Conservation (phyloP, 2,113 vertebrate genomes). For the Triplophysa tibetana region DNA sequence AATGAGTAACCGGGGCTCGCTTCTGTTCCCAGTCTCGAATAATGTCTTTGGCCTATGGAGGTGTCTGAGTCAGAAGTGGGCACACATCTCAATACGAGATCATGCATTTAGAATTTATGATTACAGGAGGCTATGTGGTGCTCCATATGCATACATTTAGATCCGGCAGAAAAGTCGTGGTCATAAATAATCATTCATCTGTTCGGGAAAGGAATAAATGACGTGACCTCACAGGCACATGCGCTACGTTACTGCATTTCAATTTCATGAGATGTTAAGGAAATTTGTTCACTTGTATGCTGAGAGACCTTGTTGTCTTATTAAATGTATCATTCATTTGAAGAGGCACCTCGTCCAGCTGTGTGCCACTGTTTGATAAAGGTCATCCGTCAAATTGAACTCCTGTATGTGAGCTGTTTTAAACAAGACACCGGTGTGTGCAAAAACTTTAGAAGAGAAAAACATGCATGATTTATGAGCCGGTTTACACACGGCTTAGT, state of each 20-base stretch:
- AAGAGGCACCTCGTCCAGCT: conserved; percentile 39
- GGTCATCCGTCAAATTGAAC: conserved; percentile 43
- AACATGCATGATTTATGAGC: conserved; percentile 30
- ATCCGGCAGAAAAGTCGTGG: conserved; percentile 53
- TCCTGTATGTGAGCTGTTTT: conserved; percentile 28
- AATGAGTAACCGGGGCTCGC: not conserved
- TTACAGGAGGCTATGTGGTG: conserved; percentile 46
- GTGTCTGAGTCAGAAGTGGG: conserved; percentile 45
- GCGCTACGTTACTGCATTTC: not conserved
- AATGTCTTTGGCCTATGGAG: conserved; percentile 46
- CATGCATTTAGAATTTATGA: conserved; percentile 52
- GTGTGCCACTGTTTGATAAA: conserved; percentile 52
- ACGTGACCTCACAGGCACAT: conserved; percentile 48
- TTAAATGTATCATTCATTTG: conserved; percentile 29
- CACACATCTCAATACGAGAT: conserved; percentile 49
- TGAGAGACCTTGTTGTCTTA: conserved; percentile 42
- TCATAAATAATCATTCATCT: conserved; percentile 64
- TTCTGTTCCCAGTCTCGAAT: not conserved
- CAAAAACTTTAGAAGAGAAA: conserved; percentile 37
- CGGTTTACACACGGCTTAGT: conserved; percentile 16
- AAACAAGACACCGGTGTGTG: conserved; percentile 33
- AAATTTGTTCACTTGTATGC: not conserved
- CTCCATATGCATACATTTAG: conserved; percentile 55
- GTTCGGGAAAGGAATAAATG: conserved; percentile 20
- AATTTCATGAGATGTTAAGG: not conserved